Evolutionary conservation across 2,113 vertebrate species (phyloP).

Genomic region (Elachura formosa): DNA sequence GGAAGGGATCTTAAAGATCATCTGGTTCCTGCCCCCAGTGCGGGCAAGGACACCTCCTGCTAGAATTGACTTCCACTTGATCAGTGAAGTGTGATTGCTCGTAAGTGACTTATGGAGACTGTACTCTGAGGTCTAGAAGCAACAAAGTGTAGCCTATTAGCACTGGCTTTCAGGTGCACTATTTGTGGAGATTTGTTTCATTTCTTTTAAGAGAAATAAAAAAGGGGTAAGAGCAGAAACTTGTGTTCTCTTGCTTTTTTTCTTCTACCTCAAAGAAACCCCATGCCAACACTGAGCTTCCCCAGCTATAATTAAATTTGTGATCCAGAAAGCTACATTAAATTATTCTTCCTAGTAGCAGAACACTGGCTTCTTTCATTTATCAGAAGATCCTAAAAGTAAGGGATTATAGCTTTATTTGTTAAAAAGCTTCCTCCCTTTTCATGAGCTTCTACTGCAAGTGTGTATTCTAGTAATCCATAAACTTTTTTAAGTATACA

Average conservation of each 20-base stretch:
- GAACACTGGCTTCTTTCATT: background rate
- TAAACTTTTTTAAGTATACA: slow-evolving; percentile 42
- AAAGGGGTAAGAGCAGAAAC: background rate
- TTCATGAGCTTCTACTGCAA: slow-evolving; percentile 36
- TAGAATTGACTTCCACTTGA: background rate
- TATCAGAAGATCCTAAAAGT: slow-evolving; percentile 29
- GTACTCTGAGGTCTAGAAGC: background rate
- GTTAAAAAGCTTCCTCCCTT: slow-evolving; percentile 25
- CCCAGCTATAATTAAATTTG: background rate
- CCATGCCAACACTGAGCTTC: background rate
- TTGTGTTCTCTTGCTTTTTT: background rate
- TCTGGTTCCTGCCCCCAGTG: background rate
- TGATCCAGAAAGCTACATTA: background rate
- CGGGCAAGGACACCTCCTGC: background rate
- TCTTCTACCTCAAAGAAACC: background rate
- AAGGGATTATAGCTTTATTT: slow-evolving; percentile 23
- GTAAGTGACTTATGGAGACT: background rate
- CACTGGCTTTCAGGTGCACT: background rate
- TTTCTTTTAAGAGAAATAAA: background rate
- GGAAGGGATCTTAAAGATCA: background rate
- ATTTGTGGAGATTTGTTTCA: background rate
- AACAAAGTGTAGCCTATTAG: background rate
- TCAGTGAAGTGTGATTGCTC: background rate
- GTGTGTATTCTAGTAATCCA: slow-evolving; percentile 29
- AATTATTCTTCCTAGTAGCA: background rate